Percentiles rank a stretch among this genome's conserved stretches.
These are phyloP conservation scores for Acrocephalus arundinaceus DNA, from an alignment of 2,113 vertebrate genomes.

Conservation along the genomic window DNA sequence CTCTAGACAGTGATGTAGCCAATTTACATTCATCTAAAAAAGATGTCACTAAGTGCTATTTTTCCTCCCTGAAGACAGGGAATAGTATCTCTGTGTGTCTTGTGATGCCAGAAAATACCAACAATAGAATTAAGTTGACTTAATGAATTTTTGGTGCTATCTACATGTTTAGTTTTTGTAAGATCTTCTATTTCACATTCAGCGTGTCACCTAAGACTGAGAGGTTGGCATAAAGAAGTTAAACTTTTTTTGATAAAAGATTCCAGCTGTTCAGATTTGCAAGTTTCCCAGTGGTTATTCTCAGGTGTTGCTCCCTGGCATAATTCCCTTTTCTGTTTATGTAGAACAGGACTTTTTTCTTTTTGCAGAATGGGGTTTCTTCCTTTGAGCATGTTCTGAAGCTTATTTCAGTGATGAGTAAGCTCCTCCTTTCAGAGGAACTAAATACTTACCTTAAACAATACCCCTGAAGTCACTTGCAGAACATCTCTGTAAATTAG, in stretches of 20 bases:
- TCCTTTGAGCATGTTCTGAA: neutral
- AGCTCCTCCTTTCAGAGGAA: neutral
- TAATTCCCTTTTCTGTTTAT: neutral
- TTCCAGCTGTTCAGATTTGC: neutral
- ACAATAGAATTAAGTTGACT: neutral
- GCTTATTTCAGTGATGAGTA: neutral
- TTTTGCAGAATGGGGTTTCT: neutral
- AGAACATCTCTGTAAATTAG: neutral
- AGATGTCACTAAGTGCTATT: neutral
- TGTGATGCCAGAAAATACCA: neutral
- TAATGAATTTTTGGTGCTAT: neutral
- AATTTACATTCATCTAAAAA: constrained; percentile 18
- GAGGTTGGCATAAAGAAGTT: neutral
- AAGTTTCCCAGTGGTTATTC: neutral
- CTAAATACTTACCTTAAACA: neutral
- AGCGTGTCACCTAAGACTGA: neutral
- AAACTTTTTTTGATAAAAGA: neutral
- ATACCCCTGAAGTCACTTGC: neutral
- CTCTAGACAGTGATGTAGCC: neutral
- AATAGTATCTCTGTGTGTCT: neutral
- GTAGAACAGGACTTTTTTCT: neutral
- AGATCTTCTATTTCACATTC: neutral
- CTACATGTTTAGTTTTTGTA: neutral
- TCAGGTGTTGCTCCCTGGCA: neutral
- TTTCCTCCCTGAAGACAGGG: neutral